Percentiles rank a stretch among this genome's conserved stretches.
phyloP scores from a whole-genome alignment of 2,888 invertebrate genomes.

The Reticulitermes lucifugus region DNA sequence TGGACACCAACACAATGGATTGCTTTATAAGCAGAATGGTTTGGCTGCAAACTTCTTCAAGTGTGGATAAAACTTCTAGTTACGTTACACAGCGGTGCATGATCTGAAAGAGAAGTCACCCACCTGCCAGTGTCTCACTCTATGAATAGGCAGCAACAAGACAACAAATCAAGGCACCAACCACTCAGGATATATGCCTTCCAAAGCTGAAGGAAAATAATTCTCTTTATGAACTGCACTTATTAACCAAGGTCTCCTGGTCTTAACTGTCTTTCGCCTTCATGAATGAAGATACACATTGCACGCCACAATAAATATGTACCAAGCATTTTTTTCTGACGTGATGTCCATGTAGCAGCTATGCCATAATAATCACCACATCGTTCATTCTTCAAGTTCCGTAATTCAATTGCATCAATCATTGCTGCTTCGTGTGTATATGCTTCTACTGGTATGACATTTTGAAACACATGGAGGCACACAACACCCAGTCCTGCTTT shows the following conservation, averaged over 20 bases:
- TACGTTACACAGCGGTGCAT: no score
- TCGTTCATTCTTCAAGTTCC: constrained; percentile 82
- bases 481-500: constrained; percentile 84
- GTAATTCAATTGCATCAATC: constrained; percentile 86
- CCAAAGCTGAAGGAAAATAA: not conserved
- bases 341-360: constrained; percentile 77
- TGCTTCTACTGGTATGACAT: constrained; percentile 91
- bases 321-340: constrained; percentile 79
- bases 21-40: no score
- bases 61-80: no score
- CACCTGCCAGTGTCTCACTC: no score
- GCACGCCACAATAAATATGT: constrained; percentile 84
- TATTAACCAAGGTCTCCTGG: constrained; percentile 73
- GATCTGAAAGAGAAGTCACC: no score
- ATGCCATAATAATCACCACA: constrained; percentile 87
- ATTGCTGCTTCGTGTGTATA: constrained; percentile 94
- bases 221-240: not conserved
- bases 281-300: constrained; percentile 84
- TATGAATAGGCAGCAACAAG: not conserved
- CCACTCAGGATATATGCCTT: not conserved
- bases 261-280: constrained; percentile 89
- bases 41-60: no score
- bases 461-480: constrained; percentile 91
- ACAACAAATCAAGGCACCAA: not conserved
- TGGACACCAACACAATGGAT: no score